These are phyloP conservation scores for Drosophila paulistorum DNA, from an alignment of 1,140 invertebrate genomes.

Conservation along the genomic window DNA sequence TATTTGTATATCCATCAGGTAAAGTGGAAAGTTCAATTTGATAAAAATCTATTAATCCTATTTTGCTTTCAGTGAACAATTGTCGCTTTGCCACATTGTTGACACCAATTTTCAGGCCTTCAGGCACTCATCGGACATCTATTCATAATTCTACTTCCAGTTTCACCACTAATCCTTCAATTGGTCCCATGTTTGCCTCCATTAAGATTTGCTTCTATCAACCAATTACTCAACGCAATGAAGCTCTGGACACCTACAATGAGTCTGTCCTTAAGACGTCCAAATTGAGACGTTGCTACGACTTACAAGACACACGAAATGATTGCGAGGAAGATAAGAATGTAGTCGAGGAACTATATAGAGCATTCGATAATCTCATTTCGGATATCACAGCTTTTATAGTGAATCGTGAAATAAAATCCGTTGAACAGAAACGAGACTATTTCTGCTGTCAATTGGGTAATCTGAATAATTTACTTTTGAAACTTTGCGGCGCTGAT, in stretches of 20 bases:
- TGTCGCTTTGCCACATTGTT: conserved; percentile 52
- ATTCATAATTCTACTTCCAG: too few species aligned
- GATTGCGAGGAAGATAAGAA: conserved; percentile 13
- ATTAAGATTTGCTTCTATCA: conserved; percentile 66
- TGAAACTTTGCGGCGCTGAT: conserved; percentile 60
- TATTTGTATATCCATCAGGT: conserved; percentile 65
- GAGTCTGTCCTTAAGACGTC: conserved; percentile 25
- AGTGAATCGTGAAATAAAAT: conserved; percentile 33
- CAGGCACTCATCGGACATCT: not conserved
- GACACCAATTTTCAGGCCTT: not conserved
- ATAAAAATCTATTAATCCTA: too few species aligned
- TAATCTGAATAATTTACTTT: conserved; percentile 52
- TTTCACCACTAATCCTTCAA: not conserved
- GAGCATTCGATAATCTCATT: conserved; percentile 55
- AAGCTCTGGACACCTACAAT: conserved; percentile 52
- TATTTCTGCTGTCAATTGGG: conserved; percentile 61
- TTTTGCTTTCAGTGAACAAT: conserved; percentile 38
- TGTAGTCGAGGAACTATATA: conserved; percentile 45
- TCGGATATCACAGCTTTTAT: conserved; percentile 50
- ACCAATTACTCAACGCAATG: conserved; percentile 36
- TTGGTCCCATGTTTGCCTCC: conserved; percentile 51
- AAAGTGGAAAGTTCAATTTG: not conserved
- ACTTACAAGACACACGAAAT: not conserved
- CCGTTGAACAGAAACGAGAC: conserved; percentile 25
- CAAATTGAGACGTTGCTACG: conserved; percentile 40